phyloP scores from a whole-genome alignment of 1,140 invertebrate species.

The Dreissena rostriformis region DNA sequence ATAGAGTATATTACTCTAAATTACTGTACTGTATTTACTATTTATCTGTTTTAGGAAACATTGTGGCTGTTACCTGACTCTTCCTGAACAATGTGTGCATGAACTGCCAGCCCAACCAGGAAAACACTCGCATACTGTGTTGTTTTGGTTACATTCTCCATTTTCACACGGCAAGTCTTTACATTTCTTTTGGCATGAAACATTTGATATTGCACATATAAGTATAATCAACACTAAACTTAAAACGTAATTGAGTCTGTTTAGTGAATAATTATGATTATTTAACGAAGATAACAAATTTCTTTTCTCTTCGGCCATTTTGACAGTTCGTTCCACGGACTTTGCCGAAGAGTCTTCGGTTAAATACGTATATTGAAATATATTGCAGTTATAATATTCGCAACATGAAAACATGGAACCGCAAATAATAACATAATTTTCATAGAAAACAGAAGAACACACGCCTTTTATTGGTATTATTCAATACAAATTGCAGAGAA shows the following conservation, averaged over 20 bases:
- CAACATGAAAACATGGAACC: not conserved
- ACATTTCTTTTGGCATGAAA: conserved; percentile 21
- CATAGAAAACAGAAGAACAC: no score
- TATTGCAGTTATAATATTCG: not conserved
- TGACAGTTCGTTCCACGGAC: conserved; percentile 20
- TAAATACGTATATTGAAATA: not conserved
- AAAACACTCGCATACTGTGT: conserved; percentile 90
- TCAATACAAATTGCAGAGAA: no score
- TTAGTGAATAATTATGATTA: not conserved
- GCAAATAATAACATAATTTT: no score
- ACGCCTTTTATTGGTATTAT: no score
- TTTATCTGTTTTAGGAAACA: not conserved
- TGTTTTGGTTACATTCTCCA: conserved; percentile 87
- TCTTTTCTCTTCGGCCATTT: conserved; percentile 47
- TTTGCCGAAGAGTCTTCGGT: not conserved
- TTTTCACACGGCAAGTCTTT: conserved; percentile 48
- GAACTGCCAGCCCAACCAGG: conserved; percentile 94
- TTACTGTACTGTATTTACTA: no score
- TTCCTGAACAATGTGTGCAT: conserved; percentile 95
- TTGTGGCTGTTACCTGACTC: conserved; percentile 94
- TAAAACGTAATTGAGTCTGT: not conserved
- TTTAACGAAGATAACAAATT: not conserved
- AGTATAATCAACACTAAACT: conserved; percentile 7
- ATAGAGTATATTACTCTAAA: no score
- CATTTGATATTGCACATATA: conserved; percentile 16